Evolutionary conservation across 2,797 vertebrate species (phyloP).

Genomic region (Strix occidentalis): DNA sequence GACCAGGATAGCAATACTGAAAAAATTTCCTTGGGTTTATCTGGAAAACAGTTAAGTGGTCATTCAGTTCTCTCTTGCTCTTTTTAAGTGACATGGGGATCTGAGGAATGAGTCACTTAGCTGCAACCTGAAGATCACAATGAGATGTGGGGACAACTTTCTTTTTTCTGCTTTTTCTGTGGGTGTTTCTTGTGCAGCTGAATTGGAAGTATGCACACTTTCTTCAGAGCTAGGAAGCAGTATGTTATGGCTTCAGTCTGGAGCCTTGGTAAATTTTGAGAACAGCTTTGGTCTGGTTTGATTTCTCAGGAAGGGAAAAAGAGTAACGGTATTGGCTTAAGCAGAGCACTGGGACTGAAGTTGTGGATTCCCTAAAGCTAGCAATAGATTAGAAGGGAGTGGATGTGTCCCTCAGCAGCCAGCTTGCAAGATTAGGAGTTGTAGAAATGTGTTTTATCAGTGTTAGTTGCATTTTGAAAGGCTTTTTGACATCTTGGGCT

Average conservation of each 20-base stretch:
- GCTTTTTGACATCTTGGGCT: not conserved
- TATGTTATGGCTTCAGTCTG: not conserved
- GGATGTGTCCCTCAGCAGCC: not conserved
- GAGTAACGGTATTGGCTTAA: not conserved
- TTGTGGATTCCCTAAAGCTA: not conserved
- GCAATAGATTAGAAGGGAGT: not conserved
- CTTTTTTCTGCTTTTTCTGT: not conserved
- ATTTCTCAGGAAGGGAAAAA: not conserved
- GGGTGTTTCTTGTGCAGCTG: not conserved
- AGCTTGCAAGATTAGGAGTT: not conserved
- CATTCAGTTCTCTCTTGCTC: not conserved
- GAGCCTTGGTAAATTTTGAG: not conserved
- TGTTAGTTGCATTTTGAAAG: not conserved
- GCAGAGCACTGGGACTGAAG: not conserved
- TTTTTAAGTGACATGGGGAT: not conserved
- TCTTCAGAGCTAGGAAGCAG: not conserved
- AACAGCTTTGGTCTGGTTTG: not conserved
- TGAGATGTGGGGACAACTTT: not conserved
- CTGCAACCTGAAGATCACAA: not conserved
- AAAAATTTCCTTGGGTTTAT: not conserved
- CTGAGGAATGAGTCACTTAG: not conserved
- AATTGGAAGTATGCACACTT: not conserved
- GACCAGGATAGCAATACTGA: not conserved
- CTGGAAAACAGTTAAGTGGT: not conserved
- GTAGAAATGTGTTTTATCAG: not conserved